Conservation (phyloP, 2,797 vertebrate species). For the Premnoplex brunnescens region DNA sequence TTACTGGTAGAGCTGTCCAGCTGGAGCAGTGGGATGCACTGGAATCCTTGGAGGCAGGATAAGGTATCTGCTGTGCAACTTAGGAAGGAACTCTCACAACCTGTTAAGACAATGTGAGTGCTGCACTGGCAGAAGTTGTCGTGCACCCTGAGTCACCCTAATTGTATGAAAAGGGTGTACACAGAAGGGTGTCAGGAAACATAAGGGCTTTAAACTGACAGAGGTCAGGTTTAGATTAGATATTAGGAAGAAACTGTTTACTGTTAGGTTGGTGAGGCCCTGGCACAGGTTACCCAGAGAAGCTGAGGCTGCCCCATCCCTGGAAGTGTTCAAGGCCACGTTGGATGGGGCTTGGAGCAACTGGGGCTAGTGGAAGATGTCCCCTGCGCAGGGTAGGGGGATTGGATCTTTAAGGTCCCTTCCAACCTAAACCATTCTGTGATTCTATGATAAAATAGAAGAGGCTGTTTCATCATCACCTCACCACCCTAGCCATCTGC, state of each 20-base stretch:
- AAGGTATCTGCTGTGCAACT: background rate
- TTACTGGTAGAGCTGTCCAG: background rate
- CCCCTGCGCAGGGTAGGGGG: background rate
- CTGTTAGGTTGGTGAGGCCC: accelerated
- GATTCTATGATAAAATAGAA: background rate
- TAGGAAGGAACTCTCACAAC: background rate
- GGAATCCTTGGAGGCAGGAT: background rate
- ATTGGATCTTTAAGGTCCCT: background rate
- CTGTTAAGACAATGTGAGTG: background rate
- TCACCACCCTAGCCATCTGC: background rate
- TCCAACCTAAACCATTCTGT: background rate
- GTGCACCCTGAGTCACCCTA: background rate
- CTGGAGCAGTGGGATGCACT: background rate
- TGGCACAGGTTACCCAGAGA: background rate
- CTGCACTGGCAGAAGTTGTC: background rate
- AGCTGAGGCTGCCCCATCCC: background rate
- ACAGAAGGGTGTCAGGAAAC: background rate
- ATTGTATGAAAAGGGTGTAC: background rate
- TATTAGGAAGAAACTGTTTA: background rate
- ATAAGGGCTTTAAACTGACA: background rate
- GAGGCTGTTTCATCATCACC: background rate
- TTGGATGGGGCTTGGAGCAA: accelerated
- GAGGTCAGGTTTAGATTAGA: background rate
- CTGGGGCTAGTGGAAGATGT: accelerated
- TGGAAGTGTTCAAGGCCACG: background rate